Base-by-base conservation (phyloP, 1,140 invertebrate species). In the Dreissena polymorpha region DNA sequence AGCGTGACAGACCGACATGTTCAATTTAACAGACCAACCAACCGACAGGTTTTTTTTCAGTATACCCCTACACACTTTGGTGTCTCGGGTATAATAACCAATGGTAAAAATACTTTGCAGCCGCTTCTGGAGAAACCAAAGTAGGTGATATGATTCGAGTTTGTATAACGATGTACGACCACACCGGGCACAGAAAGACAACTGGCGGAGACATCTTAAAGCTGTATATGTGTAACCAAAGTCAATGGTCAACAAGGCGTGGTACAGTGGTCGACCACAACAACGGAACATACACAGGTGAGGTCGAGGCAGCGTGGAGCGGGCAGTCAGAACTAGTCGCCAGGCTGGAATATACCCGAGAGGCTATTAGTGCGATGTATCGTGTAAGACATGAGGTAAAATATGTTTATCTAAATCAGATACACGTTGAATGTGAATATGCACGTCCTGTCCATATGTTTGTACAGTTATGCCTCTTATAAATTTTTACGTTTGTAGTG, bases 141-240 rank as follows among this genome's bases (percentile, higher is more conserved):
- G 39, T 63, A 63, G 60, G 60, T 2, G 60, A 63, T 63, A 63
- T n/a, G 60, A 63, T 63, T n/a, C 60, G 60, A 18, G 60, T 63
- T n/a, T n/a, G 23, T 23, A 23, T 63, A 23, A 18, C 18, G 23
- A 18, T 63, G 18, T n/a, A 63, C 18, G 60, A 63, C 10, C 18
- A 23, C 23, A n/a, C 18, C 60, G 60, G 60, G 10, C 2, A 63
- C 23, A 18, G 60, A n/a, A 63, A n/a, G 18, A 63, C 60, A 18
- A 63, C 18, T 63, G 60, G 60, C 7, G 60, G 60, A 63, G 18
- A 63, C 23, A 63, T 63, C 10, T 5, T 63, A n/a, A 18, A 63
- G 18, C 18, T 63, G 23, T n/a, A 3, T 63, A 63, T 63, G 60
- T 63, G 18, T n/a, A 63, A 63, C 23, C 18, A 2, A n/a, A 63